Evolutionary conservation across 1,140 invertebrate genomes (phyloP), one percentile per base, ranked within the genome.

Genomic region (Epicauta chinensis): DNA sequence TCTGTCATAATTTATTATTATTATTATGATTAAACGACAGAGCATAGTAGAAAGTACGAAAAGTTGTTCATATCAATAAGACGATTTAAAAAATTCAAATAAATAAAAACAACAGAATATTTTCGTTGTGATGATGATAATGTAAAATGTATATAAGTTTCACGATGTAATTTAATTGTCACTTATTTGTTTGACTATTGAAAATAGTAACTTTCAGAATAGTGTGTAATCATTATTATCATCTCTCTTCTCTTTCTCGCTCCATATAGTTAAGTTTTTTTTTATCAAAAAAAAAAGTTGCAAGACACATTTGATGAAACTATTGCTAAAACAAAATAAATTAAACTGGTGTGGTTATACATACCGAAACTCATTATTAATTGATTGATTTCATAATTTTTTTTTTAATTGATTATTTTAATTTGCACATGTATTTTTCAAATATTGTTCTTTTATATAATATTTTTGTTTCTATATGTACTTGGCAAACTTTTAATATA

Each of bases 391-490:
- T n/a, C n/a, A n/a, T n/a, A n/a, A 23, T 23, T 23, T 23, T 23
- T 23, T 23, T 23, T 5, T 23, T 23, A 23, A 23, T 3, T 23
- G 23, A 23, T 5, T 23, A 23, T 7, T 23, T 23, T 23, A 23
- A 23, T 49, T 56, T 56, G 56, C 61, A 64, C 61, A 55, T 29
- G 52, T 32, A 60, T 63, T 64, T n/a, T 23, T 23, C 52, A 43
- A 56, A 55, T 51, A 63, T 51, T 59, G 41, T 60, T 63, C 42
- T 55, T 64, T 59, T 61, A 59, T 62, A 61, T 65, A 62, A 23
- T 63, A 59, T 53, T 23, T 43, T 58, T 60, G 66, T 71, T 58
- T 64, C 60, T 66, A 59, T 65, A 64, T 70, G 66, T 64, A 70
- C 56, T 66, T 65, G 55, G 46, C 51, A 61, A 62, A 63, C 35